Evolutionary conservation across 2,797 vertebrate species (phyloP).

Genomic region (Thalassophryne amazonica): DNA sequence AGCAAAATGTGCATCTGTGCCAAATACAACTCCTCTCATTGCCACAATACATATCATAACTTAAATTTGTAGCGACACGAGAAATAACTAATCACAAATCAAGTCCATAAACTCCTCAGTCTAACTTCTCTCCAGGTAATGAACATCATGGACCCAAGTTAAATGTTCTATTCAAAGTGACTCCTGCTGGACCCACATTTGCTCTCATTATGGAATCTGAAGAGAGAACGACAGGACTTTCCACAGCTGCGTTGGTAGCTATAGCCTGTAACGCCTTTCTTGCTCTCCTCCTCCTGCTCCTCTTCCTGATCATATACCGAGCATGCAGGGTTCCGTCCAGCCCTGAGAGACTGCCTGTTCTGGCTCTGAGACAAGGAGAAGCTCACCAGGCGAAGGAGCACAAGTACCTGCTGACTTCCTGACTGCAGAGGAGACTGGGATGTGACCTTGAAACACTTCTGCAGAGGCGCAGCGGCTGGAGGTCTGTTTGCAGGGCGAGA

Average conservation of each 20-base stretch:
- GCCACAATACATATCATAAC: background rate
- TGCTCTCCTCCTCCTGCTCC: constrained; percentile 76
- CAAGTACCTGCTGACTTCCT: constrained; percentile 77
- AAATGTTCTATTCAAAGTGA: background rate
- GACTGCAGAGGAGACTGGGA: constrained; percentile 47
- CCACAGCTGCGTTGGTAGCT: constrained; percentile 78
- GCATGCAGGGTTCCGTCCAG: constrained; percentile 80
- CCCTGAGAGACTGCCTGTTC: constrained; percentile 72
- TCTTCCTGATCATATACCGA: constrained; percentile 76
- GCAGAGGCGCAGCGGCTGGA: constrained; percentile 1
- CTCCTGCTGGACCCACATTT: background rate
- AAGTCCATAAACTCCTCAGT: background rate
- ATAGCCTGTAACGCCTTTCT: constrained; percentile 78
- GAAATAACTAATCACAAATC: background rate
- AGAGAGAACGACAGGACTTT: constrained; percentile 50
- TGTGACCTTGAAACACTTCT: constrained; percentile 6
- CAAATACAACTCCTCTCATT: background rate
- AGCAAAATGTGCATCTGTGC: background rate
- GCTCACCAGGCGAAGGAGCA: constrained; percentile 68
- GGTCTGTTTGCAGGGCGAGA: constrained; percentile 1
- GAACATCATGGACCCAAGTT: constrained; percentile 16
- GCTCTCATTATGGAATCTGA: constrained; percentile 63
- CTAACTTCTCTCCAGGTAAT: background rate
- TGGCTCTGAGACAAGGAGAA: constrained; percentile 49
- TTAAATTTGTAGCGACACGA: no score